Percentiles rank a stretch among this genome's conserved stretches.
phyloP scores from a whole-genome alignment of 1,140 invertebrate species.

The Lerema accius region DNA sequence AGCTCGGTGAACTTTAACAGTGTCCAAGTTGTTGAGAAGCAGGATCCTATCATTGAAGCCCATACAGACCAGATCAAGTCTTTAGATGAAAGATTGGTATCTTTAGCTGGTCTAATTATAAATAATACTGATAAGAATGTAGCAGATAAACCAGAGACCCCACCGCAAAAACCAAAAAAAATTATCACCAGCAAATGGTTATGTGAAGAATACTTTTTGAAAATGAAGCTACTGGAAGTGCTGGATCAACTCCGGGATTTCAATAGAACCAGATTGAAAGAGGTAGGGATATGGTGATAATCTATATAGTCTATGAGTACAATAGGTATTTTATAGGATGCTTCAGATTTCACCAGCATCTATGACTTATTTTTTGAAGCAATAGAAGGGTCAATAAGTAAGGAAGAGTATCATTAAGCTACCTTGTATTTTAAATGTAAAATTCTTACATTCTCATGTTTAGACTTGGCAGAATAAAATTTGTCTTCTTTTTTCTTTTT shows the following conservation, averaged over 20 bases:
- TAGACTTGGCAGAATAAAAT: too few species aligned
- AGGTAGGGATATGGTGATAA: too few species aligned
- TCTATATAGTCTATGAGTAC: too few species aligned
- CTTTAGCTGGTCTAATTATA: constrained; percentile 54
- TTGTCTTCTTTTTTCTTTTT: too few species aligned
- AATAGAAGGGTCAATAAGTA: too few species aligned
- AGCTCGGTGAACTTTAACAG: constrained; percentile 37
- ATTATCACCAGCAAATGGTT: constrained; percentile 63
- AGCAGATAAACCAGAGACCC: constrained; percentile 22
- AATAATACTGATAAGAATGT: constrained; percentile 45
- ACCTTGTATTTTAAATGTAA: too few species aligned
- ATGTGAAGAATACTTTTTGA: constrained; percentile 78
- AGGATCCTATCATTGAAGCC: constrained; percentile 42
- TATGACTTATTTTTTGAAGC: too few species aligned
- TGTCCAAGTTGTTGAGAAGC: constrained; percentile 17
- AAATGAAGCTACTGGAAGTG: constrained; percentile 64
- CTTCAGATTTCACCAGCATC: too few species aligned
- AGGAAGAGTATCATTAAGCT: too few species aligned
- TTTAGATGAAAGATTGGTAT: constrained; percentile 62
- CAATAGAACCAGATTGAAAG: constrained; percentile 62
- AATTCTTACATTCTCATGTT: too few species aligned
- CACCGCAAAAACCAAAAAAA: constrained; percentile 44
- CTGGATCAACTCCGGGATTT: constrained; percentile 71
- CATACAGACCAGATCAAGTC: constrained; percentile 56
- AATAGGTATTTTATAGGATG: too few species aligned